Base-by-base conservation (phyloP, 2,113 vertebrate genomes). In the Hemibagrus wyckioides region DNA sequence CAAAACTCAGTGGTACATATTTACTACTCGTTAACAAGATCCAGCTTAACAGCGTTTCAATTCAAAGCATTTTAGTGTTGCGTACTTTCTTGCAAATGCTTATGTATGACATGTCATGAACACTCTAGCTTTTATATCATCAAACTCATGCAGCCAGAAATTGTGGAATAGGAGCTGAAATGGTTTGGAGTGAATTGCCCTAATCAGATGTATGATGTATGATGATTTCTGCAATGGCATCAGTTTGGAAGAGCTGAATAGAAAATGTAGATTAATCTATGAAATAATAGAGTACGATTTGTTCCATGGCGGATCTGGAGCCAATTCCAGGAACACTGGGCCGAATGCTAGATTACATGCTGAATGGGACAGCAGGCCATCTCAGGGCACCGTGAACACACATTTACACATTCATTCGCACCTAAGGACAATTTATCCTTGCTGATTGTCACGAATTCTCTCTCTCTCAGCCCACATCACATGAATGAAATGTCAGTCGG, bases 1-100 rank as follows among this genome's bases (percentile, higher is more conserved):
- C 36, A 28, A 73, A 87, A 76, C 82, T 69, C 75, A 50, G 85
- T 85, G 85, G 67, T 33, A 30, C 44, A 80, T 67, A 80, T 86
- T 80, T 86, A 52, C 30, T 63, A 50, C 84, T 79, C 11, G 9
- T 85, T 85, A 80, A 67, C 84, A 86, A 54, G 75, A 28, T 77
- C 33, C 5, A 83, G 54, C 36, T 71, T 50, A 79, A 21, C 57
- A 41, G 36, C 14, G 41, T 33, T 28, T 48, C n/a, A n/a, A n/a
- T 65, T 41, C 14, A 65, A 44, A 65, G n/a, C 44, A 56, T 23
- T 56, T 84, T 30, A 50, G 28, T 65, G 57, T 67, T 61, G 7
- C 36, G 7, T 14, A 50, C 84, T 50, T 71, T 30, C 23, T 23
- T 25, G 59, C 2, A 65, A 65, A 65, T 50, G 41, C n/a, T 80